Percentiles rank a stretch among this genome's conserved stretches.
Conservation (phyloP, 2,113 vertebrate species). For the Phrynosoma platyrhinos region DNA sequence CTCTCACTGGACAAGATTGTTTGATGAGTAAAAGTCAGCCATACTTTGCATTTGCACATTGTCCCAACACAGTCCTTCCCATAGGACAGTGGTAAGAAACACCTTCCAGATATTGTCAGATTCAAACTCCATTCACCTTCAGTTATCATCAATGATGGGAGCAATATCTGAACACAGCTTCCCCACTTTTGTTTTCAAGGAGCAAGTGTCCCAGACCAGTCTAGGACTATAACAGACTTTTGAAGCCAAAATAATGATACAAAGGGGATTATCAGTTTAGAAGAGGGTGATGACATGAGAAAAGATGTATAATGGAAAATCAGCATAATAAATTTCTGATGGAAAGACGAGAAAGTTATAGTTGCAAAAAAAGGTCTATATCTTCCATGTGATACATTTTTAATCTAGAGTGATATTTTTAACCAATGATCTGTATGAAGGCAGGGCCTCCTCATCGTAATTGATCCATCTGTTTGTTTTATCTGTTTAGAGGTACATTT, state of each 20-base stretch:
- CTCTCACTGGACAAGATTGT: too few relatives aligned
- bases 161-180: too few relatives aligned
- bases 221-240: background rate
- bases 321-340: background rate
- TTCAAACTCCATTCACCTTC: background rate
- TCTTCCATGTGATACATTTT: background rate
- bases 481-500: too few relatives aligned
- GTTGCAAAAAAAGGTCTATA: background rate
- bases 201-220: background rate
- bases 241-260: background rate
- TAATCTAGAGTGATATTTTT: too few relatives aligned
- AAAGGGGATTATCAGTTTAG: background rate
- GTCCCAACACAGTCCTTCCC: background rate
- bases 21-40: background rate
- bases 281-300: too few relatives aligned
- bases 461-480: too few relatives aligned
- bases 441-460: too few relatives aligned
- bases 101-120: background rate
- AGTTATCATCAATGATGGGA: background rate
- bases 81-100: background rate
- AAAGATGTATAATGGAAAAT: background rate
- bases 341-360: background rate
- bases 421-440: too few relatives aligned
- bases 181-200: background rate
- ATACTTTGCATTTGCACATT: background rate